These are phyloP conservation scores for Sapayoa aenigma DNA, from an alignment of 2,113 vertebrate species.

Conservation along the genomic window DNA sequence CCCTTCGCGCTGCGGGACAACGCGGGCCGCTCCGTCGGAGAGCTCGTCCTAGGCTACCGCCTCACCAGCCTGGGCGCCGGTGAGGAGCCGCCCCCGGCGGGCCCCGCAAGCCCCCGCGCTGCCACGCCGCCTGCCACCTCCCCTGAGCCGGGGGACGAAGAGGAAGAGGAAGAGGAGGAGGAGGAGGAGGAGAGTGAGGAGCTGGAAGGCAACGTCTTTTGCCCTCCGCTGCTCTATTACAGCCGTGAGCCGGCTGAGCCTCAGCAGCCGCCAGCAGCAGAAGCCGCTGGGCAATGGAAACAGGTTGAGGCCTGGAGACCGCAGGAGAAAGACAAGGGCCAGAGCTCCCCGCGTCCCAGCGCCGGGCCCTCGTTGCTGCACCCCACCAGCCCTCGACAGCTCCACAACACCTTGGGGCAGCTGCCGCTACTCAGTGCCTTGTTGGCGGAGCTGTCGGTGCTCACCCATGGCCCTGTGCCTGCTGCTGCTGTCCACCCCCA, in stretches of 20 bases:
- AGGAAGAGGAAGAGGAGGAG: background rate
- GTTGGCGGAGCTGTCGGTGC: constrained; percentile 82
- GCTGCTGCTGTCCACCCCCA: background rate
- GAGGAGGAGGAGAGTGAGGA: constrained; percentile 55
- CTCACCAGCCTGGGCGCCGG: constrained; percentile 69
- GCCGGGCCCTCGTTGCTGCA: background rate
- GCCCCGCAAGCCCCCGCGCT: background rate
- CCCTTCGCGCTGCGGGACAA: constrained; percentile 65
- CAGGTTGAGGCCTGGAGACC: background rate
- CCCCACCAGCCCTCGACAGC: background rate
- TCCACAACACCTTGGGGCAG: constrained; percentile 59
- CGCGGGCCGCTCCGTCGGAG: constrained; percentile 72
- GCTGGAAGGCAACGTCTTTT: constrained; percentile 68
- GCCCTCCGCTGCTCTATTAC: constrained; percentile 86
- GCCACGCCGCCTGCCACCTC: background rate
- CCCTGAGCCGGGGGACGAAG: background rate
- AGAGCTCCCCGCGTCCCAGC: background rate
- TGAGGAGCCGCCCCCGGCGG: background rate
- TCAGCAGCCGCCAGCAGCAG: background rate
- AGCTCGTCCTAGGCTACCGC: constrained; percentile 78
- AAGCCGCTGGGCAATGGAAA: accelerated
- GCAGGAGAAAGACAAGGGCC: background rate
- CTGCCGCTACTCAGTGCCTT: constrained; percentile 87
- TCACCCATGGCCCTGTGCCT: constrained; percentile 43
- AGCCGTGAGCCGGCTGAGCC: constrained; percentile 27